Evolutionary conservation across 2,113 vertebrate species (phyloP).

Genomic region (Erythrocercus mccallii): DNA sequence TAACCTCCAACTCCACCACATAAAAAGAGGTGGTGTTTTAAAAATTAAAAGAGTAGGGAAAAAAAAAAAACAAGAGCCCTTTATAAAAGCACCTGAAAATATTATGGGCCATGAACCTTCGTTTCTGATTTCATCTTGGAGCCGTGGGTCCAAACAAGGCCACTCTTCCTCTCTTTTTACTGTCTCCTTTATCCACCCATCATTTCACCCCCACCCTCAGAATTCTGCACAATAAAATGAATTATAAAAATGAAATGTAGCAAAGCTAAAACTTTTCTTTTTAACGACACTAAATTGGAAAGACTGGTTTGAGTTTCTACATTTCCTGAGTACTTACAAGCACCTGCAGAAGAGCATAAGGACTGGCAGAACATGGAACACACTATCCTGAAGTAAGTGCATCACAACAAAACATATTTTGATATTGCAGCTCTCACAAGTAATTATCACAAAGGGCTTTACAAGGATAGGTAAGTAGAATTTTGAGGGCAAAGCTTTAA

Average conservation of each 20-base stretch:
- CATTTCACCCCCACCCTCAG: neutral
- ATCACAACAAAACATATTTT: neutral
- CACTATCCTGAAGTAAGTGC: neutral
- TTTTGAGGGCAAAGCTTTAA: neutral
- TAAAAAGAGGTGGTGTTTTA: neutral
- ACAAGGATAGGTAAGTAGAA: neutral
- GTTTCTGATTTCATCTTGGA: neutral
- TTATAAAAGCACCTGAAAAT: neutral
- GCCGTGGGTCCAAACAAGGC: neutral
- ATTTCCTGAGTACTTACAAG: neutral
- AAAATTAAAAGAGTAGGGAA: neutral
- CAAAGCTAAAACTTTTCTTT: neutral
- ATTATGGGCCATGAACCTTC: neutral
- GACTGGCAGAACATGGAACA: slow-evolving; percentile 5
- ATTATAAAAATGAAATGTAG: neutral
- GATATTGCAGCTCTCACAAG: neutral
- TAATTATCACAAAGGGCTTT: neutral
- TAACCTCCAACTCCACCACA: neutral
- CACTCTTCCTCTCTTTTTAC: neutral
- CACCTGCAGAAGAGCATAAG: slow-evolving; percentile 2
- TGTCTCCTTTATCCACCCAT: neutral
- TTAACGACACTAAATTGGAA: neutral
- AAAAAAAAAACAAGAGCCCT: neutral
- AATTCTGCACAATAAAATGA: neutral
- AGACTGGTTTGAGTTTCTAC: neutral